Evolutionary conservation across 2,797 vertebrate genomes (phyloP), one percentile per base, ranked within the genome.

Genomic region (Cuculus canorus): DNA sequence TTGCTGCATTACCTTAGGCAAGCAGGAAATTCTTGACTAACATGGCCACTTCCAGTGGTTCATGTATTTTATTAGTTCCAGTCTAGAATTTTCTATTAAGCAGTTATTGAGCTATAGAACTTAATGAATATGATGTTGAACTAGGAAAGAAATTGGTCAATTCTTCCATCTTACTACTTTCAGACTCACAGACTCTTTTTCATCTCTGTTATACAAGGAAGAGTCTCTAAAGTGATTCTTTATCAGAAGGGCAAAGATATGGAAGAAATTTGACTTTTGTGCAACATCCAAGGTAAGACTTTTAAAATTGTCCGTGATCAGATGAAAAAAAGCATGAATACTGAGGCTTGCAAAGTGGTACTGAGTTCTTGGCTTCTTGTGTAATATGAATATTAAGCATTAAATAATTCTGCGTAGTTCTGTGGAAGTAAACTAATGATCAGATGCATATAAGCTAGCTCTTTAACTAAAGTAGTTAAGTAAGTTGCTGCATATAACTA

Each of bases 201-300:
- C 63, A 66, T 30, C 37, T 11, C 16, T 88, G 48, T 59, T 72
- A 63, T 66, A 79, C 39, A 56, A 79, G n/a, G 50, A 90, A 54
- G 77, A 92, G 73, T 90, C n/a, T 81, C 30, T 88, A 84, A 95
- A 78, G 73, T 63, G 52, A 82, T 84, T 94, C 69, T 91, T 60
- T 78, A 79, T 82, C 73, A 83, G 65, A 71, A 91, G 72, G 72
- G 52, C 33, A 72, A 72, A 88, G 57, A 76, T 82, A 39, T 90
- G 61, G 63, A 93, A 84, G 82, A 93, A 86, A 24, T 72, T 56
- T 85, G 32, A 14, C 28, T 89, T 63, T 89, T 60, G 7, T 81
- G 16, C 69, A 72, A 15, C 14, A 0, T 65, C 91, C 65, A 91
- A 95, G 79, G 65, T 92, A 94, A 86, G 90, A 76, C 17, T 78